A percentile compares a stretch with the other conserved stretches of the same genome.
phyloP scores from a whole-genome alignment of 2,888 invertebrate species.

The Congeria kusceri region DNA sequence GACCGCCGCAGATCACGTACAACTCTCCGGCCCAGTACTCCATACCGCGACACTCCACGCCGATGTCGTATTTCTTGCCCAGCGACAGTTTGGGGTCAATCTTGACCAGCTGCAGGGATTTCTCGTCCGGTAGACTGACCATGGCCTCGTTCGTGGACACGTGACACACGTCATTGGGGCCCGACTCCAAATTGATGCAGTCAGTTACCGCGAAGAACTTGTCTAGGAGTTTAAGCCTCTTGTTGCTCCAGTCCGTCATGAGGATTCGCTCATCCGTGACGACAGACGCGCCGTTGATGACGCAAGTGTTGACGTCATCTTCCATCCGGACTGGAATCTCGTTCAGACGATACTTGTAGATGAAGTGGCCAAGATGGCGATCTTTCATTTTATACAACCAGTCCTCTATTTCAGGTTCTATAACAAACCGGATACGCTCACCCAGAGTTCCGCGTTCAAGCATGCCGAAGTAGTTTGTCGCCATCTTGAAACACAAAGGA shows the following conservation, averaged over 20 bases:
- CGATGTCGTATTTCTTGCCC: conserved; percentile 36
- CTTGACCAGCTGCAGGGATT: conserved; percentile 32
- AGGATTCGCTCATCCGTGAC: conserved; percentile 38
- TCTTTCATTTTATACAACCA: conserved; percentile 27
- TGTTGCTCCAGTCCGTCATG: conserved; percentile 43
- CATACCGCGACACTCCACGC: conserved; percentile 46
- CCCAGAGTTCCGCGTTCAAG: conserved; percentile 24
- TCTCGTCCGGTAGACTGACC: conserved; percentile 43
- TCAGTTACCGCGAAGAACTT: conserved; percentile 42
- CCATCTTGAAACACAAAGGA: not conserved
- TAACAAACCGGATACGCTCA: conserved; percentile 29
- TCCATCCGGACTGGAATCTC: conserved; percentile 27
- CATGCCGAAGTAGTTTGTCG: conserved; percentile 10
- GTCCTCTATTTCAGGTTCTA: conserved; percentile 40
- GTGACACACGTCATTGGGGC: conserved; percentile 38
- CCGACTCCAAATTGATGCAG: conserved; percentile 25
- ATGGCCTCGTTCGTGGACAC: conserved; percentile 43
- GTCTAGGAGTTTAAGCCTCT: conserved; percentile 42
- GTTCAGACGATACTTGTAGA: conserved; percentile 45
- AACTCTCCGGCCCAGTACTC: conserved; percentile 42
- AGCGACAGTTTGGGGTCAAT: conserved; percentile 41
- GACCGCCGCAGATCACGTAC: conserved; percentile 47
- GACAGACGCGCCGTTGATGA: conserved; percentile 41
- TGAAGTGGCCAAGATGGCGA: conserved; percentile 37
- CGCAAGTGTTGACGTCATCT: conserved; percentile 36